Conservation (phyloP, 1,140 invertebrate genomes). For the Ectropis grisescens region DNA sequence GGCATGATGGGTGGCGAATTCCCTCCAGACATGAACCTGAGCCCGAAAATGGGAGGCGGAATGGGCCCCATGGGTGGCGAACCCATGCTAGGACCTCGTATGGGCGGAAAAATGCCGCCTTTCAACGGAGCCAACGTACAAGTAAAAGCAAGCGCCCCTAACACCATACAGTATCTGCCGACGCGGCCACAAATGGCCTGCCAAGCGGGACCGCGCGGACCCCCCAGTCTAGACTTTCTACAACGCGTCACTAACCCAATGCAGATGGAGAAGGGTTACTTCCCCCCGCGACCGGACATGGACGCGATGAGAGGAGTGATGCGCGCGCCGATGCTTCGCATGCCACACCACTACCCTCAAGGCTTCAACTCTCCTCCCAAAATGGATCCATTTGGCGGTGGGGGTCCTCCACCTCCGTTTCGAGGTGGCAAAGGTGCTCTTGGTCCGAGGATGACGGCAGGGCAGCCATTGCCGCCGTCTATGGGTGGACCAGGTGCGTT, state of each 20-base stretch:
- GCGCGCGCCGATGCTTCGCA: slow-evolving; percentile 57
- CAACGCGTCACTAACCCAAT: slow-evolving; percentile 88
- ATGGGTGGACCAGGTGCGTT: slow-evolving; percentile 82
- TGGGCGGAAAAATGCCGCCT: slow-evolving; percentile 73
- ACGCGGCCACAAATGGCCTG: slow-evolving; percentile 84
- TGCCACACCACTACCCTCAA: slow-evolving; percentile 62
- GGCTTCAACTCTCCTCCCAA: slow-evolving; percentile 63
- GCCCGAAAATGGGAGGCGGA: slow-evolving; percentile 69
- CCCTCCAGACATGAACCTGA: slow-evolving; percentile 73
- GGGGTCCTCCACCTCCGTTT: slow-evolving; percentile 42
- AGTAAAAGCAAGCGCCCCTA: slow-evolving; percentile 96
- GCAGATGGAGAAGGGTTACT: slow-evolving; percentile 81
- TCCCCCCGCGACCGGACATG: slow-evolving; percentile 71
- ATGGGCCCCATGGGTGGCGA: slow-evolving; percentile 68
- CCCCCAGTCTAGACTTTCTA: slow-evolving; percentile 92
- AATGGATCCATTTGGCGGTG: slow-evolving; percentile 49
- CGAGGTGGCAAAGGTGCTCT: slow-evolving; percentile 52
- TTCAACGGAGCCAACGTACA: slow-evolving; percentile 89
- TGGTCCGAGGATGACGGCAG: slow-evolving; percentile 43
- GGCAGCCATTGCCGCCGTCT: slow-evolving; percentile 82
- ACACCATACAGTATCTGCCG: slow-evolving; percentile 98
- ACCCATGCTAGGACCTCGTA: slow-evolving; percentile 64
- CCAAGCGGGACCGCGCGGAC: slow-evolving; percentile 77
- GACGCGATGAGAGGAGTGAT: slow-evolving; percentile 71
- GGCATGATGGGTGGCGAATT: slow-evolving; percentile 66